These are phyloP conservation scores for Hirtodrosophila trivittata DNA, from an alignment of 2,888 invertebrate genomes.

Conservation along the genomic window DNA sequence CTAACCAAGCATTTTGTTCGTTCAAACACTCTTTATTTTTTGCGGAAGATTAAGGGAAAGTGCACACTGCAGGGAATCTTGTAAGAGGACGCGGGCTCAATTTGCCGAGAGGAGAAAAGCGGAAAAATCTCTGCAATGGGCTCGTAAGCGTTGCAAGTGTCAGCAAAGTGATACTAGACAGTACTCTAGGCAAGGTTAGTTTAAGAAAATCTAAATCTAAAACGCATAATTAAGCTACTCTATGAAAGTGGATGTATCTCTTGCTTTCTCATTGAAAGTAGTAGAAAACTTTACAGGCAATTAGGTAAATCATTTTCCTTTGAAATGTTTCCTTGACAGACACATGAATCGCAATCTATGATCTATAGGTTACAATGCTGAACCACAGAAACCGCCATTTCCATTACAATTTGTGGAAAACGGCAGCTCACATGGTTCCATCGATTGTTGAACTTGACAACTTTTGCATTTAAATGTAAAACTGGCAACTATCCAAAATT, in stretches of 20 bases:
- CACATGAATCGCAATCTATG: not conserved
- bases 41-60: not conserved
- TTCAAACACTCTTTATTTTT: slow-evolving; percentile 37
- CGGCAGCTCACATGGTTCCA: slow-evolving; percentile 21
- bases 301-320: too few species aligned
- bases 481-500: slow-evolving; percentile 38
- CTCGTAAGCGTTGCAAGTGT: slow-evolving; percentile 1
- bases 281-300: slow-evolving; percentile 7
- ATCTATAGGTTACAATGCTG: not conserved
- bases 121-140: slow-evolving; percentile 18
- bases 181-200: slow-evolving; percentile 26
- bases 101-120: slow-evolving; percentile 15
- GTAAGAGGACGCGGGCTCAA: slow-evolving; percentile 44
- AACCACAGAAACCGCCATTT: slow-evolving; percentile 24
- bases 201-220: too few species aligned
- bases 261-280: too few species aligned
- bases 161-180: slow-evolving; percentile 8
- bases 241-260: too few species aligned
- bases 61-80: slow-evolving; percentile 12
- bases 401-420: slow-evolving; percentile 22
- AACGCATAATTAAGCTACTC: too few species aligned
- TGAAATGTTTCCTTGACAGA: too few species aligned
- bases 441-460: slow-evolving; percentile 54
- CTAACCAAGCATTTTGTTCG: slow-evolving; percentile 55
- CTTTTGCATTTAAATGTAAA: slow-evolving; percentile 43